phyloP scores from a whole-genome alignment of 1,140 invertebrate species.

The Ganaspis sp. region DNA sequence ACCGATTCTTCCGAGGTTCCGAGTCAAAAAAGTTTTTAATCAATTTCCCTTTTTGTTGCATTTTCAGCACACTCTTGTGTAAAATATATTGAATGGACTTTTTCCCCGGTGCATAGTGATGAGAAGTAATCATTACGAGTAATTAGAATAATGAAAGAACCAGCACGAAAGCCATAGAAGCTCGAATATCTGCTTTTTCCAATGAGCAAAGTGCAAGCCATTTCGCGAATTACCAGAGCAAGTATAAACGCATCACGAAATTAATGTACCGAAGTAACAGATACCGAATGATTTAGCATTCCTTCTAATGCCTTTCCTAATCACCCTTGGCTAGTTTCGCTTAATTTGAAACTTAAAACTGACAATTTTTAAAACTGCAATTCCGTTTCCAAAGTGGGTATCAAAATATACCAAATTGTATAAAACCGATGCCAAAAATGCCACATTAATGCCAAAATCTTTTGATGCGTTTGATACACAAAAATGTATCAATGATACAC shows the following conservation, averaged over 20 bases:
- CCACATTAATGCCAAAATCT: too few relatives aligned
- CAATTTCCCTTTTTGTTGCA: too few relatives aligned
- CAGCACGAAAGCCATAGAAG: not conserved
- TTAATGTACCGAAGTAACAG: slow-evolving; percentile 17
- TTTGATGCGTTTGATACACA: too few relatives aligned
- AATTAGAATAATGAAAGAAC: slow-evolving; percentile 19
- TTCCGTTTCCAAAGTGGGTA: not conserved
- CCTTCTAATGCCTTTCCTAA: not conserved
- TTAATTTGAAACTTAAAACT: too few relatives aligned
- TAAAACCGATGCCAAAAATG: too few relatives aligned
- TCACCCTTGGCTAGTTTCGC: not conserved
- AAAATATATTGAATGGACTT: not conserved
- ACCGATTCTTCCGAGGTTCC: too few relatives aligned
- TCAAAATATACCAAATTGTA: not conserved
- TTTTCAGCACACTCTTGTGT: too few relatives aligned
- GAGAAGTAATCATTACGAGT: not conserved
- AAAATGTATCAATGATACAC: too few relatives aligned
- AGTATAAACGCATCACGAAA: slow-evolving; percentile 20
- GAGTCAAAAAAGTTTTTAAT: too few relatives aligned
- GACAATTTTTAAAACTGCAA: not conserved
- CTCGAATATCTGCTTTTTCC: slow-evolving; percentile 12
- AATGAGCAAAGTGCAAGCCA: slow-evolving; percentile 22
- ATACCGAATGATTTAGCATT: slow-evolving; percentile 19
- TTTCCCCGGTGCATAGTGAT: not conserved
- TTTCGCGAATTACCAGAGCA: slow-evolving; percentile 10